Evolutionary conservation across 1,140 invertebrate genomes (phyloP).

Genomic region (Conus betulinus): DNA sequence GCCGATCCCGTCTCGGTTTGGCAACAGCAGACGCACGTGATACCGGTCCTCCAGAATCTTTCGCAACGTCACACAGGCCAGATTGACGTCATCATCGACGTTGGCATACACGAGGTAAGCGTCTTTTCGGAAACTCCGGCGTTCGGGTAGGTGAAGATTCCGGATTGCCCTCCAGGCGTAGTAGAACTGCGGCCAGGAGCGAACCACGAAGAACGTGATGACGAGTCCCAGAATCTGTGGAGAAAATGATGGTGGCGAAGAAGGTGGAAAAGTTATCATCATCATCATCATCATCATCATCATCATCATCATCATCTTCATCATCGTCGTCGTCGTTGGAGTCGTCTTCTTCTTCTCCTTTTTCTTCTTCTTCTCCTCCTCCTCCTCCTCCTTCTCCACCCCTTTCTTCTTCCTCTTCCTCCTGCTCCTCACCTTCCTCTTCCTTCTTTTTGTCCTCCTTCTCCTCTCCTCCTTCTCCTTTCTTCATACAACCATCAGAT

Average conservation of each 20-base stretch:
- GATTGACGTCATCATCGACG: constrained; percentile 1
- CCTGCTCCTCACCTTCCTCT: too few species aligned
- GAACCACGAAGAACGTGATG: background rate
- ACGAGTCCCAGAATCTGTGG: constrained; percentile 7
- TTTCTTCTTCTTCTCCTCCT: too few species aligned
- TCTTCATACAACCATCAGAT: too few species aligned
- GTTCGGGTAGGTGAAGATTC: background rate
- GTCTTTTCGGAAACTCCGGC: background rate
- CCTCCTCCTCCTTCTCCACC: too few species aligned
- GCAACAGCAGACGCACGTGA: background rate
- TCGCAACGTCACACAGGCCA: background rate
- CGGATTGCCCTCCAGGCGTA: background rate
- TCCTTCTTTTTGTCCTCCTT: too few species aligned
- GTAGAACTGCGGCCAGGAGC: background rate
- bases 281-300: too few species aligned
- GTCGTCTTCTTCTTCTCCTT: too few species aligned
- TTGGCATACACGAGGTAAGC: background rate
- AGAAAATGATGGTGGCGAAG: background rate
- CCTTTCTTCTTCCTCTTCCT: too few species aligned
- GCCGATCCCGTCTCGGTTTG: background rate
- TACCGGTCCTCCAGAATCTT: background rate
- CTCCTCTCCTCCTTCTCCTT: too few species aligned
- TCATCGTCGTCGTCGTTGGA: too few species aligned
- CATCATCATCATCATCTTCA: too few species aligned
- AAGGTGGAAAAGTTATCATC: background rate